Evolutionary conservation across 2,113 vertebrate genomes (phyloP), one percentile per base, ranked within the genome.

Genomic region (Parus major): DNA sequence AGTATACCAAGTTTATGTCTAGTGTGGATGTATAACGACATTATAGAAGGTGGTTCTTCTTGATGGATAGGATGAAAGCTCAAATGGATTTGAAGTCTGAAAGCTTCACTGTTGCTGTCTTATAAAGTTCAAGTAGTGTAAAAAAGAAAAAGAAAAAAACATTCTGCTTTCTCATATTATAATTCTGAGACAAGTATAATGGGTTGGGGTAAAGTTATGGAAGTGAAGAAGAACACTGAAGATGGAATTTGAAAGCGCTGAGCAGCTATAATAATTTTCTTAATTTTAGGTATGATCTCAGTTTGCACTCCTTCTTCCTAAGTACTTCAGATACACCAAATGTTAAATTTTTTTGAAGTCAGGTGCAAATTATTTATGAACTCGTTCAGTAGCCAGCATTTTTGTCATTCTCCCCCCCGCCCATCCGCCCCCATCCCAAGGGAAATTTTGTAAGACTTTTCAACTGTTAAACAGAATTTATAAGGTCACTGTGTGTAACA

Each of bases 321-420:
- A 86, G 71, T 77, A 78, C 63, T 82, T 92, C 55, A 79, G 20
- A 59, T 90, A 73, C 14, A 77, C 60, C 28, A 88, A 69, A 81
- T 44, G 25, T 44, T 92, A 86, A 25, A 64, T 86, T 84, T 91
- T 69, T 93, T 92, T 75, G 41, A 88, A 91, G 41, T 78, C 60
- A 60, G 65, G 39, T 95, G 56, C n/a, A 84, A 93, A 84, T 84
- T 92, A 86, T 90, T 90, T 80, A 81, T 41, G 41, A 91, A 72
- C 44, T 66, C 78, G 29, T 47, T 88, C 56, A 88, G 47, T 66
- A 86, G 42, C 39, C 52, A 68, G 28, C 23, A 39, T 72, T 93
- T 80, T 88, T 92, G 44, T 73, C 56, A 39, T 39, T 39, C 36
- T 39, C 36, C 17, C 17, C 53, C 21, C 29, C 33, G 23, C 10